Evolutionary conservation across 1,140 invertebrate genomes (phyloP).

Genomic region (Stegodyphus mimosarum): DNA sequence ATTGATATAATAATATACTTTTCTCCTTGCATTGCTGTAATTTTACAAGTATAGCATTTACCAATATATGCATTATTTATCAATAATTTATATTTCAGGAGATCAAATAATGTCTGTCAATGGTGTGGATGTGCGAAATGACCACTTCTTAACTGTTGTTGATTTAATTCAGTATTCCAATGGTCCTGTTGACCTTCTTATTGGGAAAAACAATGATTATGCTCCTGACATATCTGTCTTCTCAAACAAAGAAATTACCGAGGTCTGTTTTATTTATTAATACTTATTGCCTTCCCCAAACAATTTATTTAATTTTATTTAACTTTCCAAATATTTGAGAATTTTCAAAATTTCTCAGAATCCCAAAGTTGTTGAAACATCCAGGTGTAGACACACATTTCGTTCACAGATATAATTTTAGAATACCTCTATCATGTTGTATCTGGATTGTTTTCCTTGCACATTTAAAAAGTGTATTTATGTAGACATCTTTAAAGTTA

Average conservation of each 20-base stretch:
- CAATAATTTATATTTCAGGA: slow-evolving; percentile 4
- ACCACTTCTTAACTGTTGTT: slow-evolving; percentile 46
- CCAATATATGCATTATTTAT: too few species aligned
- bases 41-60: too few species aligned
- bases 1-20: too few species aligned
- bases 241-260: slow-evolving; percentile 20
- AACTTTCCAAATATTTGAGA: neutral
- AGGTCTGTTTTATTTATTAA: slow-evolving; percentile 15
- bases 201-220: slow-evolving; percentile 22
- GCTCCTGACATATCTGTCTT: neutral
- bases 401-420: too few species aligned
- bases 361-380: too few species aligned
- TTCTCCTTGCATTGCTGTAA: too few species aligned
- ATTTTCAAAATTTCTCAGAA: too few species aligned
- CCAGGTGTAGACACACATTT: too few species aligned
- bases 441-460: too few species aligned
- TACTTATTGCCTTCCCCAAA: neutral
- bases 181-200: slow-evolving; percentile 32
- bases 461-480: too few species aligned
- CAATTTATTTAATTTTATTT: neutral
- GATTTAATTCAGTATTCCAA: slow-evolving; percentile 41
- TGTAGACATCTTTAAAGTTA: too few species aligned
- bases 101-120: slow-evolving; percentile 59
- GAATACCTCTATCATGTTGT: too few species aligned
- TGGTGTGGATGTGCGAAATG: slow-evolving; percentile 49